Percentiles rank a stretch among this genome's conserved stretches.
phyloP scores from a whole-genome alignment of 2,797 vertebrate genomes.

The Falco biarmicus region DNA sequence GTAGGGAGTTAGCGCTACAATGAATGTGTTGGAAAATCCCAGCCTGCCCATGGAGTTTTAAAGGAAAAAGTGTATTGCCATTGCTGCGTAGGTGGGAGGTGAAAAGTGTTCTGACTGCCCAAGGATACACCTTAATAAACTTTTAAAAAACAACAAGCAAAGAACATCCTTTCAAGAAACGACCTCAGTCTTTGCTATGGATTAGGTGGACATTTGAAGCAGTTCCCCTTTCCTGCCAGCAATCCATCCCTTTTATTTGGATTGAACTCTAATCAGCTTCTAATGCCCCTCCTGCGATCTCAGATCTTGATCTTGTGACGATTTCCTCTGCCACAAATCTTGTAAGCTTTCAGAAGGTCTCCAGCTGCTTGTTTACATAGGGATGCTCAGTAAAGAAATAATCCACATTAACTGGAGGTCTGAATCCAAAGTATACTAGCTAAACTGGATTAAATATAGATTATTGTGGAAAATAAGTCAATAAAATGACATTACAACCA shows the following conservation, averaged over 20 bases:
- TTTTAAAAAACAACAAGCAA: not conserved
- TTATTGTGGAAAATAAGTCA: not conserved
- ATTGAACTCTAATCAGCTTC: conserved; percentile 19
- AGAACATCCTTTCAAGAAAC: not conserved
- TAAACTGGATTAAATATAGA: conserved; percentile 11
- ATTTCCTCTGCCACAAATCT: not conserved
- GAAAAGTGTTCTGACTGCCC: not conserved
- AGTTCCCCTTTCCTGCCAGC: not conserved
- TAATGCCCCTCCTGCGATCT: not conserved
- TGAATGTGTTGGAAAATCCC: not conserved
- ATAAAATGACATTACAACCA: not conserved
- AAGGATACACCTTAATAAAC: not conserved
- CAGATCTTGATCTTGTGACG: not conserved
- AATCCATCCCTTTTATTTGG: not conserved
- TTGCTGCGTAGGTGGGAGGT: not conserved
- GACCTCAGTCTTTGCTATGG: not conserved
- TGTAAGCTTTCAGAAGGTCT: not conserved
- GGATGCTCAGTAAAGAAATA: not conserved
- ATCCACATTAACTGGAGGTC: not conserved
- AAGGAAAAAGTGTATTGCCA: not conserved
- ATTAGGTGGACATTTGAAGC: not conserved
- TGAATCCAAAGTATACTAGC: conserved; percentile 1
- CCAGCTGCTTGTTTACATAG: not conserved
- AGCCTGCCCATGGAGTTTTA: not conserved
- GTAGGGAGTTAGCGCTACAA: not conserved